phyloP scores from a whole-genome alignment of 37 sponge, comb jelly and placozoan genomes.

The Oopsacas minuta region DNA sequence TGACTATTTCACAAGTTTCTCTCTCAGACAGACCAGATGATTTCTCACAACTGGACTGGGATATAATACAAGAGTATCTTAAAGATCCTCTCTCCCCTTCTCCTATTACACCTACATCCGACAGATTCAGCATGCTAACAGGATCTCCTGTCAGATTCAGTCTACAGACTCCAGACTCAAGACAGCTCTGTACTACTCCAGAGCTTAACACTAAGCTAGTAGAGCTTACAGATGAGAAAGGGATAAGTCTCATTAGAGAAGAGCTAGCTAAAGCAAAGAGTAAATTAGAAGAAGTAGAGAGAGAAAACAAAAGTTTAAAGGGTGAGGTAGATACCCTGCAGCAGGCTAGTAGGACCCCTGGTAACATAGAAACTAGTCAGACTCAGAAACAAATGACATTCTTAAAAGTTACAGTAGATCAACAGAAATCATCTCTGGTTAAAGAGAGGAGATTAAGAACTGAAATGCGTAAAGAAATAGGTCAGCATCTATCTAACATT shows the following conservation, averaged over 20 bases:
- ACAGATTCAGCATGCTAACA: not conserved
- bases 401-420: not conserved
- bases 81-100: not conserved
- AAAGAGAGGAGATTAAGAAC: not conserved
- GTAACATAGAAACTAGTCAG: not conserved
- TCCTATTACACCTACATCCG: not conserved
- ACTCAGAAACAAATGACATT: conserved; percentile 14
- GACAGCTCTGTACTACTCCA: not conserved
- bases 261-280: not conserved
- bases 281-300: not conserved
- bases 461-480: not conserved
- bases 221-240: not conserved
- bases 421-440: not conserved
- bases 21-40: not conserved
- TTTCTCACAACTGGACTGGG: not conserved
- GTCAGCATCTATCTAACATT: not conserved
- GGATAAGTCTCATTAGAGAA: not conserved
- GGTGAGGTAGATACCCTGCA: not conserved
- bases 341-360: not conserved
- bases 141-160: not conserved
- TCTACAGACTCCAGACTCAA: not conserved
- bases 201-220: not conserved
- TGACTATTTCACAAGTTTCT: not conserved
- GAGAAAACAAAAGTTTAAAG: not conserved
- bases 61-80: not conserved